phyloP scores from a whole-genome alignment of 1,140 invertebrate genomes.

The Metopolophium dirhodum region DNA sequence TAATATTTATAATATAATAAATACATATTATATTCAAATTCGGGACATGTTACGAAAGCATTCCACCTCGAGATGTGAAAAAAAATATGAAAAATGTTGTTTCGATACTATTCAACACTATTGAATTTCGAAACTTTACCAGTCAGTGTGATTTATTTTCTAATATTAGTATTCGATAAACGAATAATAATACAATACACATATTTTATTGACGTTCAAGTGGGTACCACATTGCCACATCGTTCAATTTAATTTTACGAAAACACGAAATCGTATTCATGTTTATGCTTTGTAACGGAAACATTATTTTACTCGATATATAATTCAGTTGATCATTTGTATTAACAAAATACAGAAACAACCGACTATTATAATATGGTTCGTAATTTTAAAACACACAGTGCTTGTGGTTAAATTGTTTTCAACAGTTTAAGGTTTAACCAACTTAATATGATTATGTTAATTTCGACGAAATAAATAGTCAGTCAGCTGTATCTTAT shows the following conservation, averaged over 20 bases:
- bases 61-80: neutral
- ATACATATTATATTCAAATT: neutral
- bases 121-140: conserved; percentile 5
- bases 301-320: neutral
- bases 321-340: neutral
- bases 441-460: neutral
- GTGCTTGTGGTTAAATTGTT: neutral
- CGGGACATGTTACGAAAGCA: neutral
- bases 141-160: neutral
- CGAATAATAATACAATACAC: neutral
- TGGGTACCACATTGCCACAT: neutral
- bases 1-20: neutral
- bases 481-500: neutral
- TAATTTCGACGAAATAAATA: neutral
- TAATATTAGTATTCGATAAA: neutral
- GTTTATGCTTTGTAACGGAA: neutral
- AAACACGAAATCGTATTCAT: neutral
- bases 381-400: neutral
- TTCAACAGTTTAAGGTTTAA: neutral
- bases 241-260: neutral
- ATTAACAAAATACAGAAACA: neutral
- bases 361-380: no score
- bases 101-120: neutral
- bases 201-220: conserved; percentile 3
- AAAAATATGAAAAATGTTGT: neutral